A percentile compares a stretch with the other conserved stretches of the same genome.
phyloP scores from a whole-genome alignment of 1,140 invertebrate genomes.

The Thaumatotibia leucotreta region DNA sequence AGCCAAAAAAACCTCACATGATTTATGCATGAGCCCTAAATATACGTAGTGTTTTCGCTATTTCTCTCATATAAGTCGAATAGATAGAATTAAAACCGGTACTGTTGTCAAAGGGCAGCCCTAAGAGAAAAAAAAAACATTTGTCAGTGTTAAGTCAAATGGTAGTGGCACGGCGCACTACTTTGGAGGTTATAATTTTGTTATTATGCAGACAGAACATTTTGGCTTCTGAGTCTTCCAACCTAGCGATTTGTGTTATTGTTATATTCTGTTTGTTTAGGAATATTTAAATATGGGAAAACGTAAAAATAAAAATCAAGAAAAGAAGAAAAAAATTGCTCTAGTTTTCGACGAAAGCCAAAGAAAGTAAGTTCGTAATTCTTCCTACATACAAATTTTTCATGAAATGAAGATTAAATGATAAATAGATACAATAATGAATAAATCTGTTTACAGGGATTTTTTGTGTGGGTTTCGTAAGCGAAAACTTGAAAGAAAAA shows the following conservation, averaged over 20 bases:
- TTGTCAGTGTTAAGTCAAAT: neutral
- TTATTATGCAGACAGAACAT: neutral
- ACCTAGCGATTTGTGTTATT: no score
- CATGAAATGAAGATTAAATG: slow-evolving; percentile 16
- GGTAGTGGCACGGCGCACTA: no score
- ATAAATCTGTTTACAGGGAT: slow-evolving; percentile 68
- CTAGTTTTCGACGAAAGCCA: slow-evolving; percentile 74
- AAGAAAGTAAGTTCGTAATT: slow-evolving; percentile 56
- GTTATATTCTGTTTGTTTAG: no score
- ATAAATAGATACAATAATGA: neutral
- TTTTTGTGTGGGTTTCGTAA: slow-evolving; percentile 87
- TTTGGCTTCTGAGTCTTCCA: no score
- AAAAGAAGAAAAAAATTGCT: slow-evolving; percentile 60
- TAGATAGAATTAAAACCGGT: neutral
- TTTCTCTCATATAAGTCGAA: neutral
- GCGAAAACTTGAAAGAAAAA: slow-evolving; percentile 83
- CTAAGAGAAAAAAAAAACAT: neutral
- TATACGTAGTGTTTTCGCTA: neutral
- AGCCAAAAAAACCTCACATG: no score
- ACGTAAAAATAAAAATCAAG: slow-evolving; percentile 53
- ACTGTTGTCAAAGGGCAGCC: neutral
- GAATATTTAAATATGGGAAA: slow-evolving; percentile 49
- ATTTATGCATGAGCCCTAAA: no score
- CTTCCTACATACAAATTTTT: slow-evolving; percentile 10
- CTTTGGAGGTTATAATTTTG: neutral